phyloP scores from a whole-genome alignment of 2,797 vertebrate genomes.

The Martes flavigula region DNA sequence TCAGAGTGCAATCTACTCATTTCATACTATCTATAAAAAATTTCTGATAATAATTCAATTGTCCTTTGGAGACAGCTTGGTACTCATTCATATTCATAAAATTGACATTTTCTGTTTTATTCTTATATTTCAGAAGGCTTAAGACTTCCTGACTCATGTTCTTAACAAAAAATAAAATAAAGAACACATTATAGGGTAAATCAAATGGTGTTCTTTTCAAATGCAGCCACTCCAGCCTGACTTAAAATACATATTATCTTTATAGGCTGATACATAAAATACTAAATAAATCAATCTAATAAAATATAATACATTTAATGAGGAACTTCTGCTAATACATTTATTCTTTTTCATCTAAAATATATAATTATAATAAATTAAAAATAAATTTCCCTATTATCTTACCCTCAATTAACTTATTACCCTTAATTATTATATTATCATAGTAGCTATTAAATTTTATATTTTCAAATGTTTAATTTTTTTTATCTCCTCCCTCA shows the following conservation, averaged over 20 bases:
- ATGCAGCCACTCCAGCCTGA: not conserved
- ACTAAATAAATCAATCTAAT: not conserved
- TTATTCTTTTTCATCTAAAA: not conserved
- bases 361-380: not conserved
- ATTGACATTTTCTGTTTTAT: slow-evolving; percentile 67
- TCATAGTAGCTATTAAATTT: not conserved
- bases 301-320: not conserved
- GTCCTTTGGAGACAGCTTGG: slow-evolving; percentile 50
- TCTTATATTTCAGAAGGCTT: slow-evolving; percentile 51
- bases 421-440: not conserved
- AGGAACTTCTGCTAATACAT: not conserved
- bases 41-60: slow-evolving; percentile 53
- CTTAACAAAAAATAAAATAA: slow-evolving; percentile 44
- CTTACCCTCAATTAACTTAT: not conserved
- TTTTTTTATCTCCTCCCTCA: not conserved
- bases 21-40: slow-evolving; percentile 34
- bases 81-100: slow-evolving; percentile 44
- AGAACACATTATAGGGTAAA: slow-evolving; percentile 28
- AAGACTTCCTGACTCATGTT: slow-evolving; percentile 61
- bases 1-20: slow-evolving; percentile 2
- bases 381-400: not conserved
- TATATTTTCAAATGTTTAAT: not conserved
- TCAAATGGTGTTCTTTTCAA: slow-evolving; percentile 3
- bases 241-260: not conserved
- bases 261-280: not conserved